Percentiles rank a stretch among this genome's conserved stretches.
These are phyloP conservation scores for Standfussiana lucernea DNA, from an alignment of 2,888 invertebrate species.

Conservation along the genomic window DNA sequence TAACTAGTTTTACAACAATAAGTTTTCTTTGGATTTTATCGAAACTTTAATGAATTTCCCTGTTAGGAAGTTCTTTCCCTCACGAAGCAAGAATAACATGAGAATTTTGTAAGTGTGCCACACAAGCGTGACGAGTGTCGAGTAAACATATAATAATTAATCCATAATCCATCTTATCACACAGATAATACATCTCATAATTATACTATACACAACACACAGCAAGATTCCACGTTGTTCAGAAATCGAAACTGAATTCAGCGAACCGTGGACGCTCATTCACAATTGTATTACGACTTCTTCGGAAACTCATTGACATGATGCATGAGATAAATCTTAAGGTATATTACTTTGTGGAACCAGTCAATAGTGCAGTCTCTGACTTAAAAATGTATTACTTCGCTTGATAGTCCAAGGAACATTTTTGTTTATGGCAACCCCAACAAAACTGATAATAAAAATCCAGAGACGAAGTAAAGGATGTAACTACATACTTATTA, in stretches of 20 bases:
- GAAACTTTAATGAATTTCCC: constrained; percentile 2
- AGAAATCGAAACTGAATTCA: constrained; percentile 47
- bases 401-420: background rate
- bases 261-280: constrained; percentile 24
- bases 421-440: background rate
- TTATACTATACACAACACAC: constrained; percentile 11
- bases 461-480: background rate
- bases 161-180: constrained; percentile 25
- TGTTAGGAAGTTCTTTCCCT: constrained; percentile 2
- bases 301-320: background rate
- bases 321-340: background rate
- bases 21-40: background rate
- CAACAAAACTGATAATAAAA: background rate
- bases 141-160: constrained; percentile 8
- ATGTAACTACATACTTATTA: background rate
- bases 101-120: constrained; percentile 11
- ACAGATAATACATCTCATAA: constrained; percentile 19
- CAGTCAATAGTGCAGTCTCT: background rate
- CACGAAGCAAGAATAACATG: constrained; percentile 7
- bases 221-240: constrained; percentile 18
- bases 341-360: background rate
- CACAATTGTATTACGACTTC: background rate
- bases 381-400: no score
- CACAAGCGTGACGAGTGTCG: constrained; percentile 31
- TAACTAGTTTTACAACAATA: background rate